Percentiles rank a stretch among this genome's conserved stretches.
Conservation (phyloP, 1,140 invertebrate genomes). For the Drosophila kanapiae region DNA sequence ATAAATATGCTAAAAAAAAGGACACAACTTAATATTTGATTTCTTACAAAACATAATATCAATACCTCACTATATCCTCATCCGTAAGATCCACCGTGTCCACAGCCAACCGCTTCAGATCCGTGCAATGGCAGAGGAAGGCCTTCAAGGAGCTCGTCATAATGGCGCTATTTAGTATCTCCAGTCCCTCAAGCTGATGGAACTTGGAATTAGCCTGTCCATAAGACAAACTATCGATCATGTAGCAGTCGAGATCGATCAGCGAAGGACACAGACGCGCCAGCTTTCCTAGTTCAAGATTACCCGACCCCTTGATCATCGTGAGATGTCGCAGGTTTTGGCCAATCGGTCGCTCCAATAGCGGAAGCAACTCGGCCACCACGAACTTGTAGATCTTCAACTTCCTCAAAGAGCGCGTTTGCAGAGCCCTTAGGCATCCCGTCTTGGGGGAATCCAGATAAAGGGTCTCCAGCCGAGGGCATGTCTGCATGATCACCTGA, state of each 20-base stretch:
- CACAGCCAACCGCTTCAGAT: slow-evolving; percentile 88
- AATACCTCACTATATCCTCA: slow-evolving; percentile 87
- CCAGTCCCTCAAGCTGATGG: slow-evolving; percentile 87
- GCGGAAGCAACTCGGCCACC: slow-evolving; percentile 87
- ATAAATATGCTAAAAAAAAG: slow-evolving; percentile 85
- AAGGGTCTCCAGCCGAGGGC: slow-evolving; percentile 87
- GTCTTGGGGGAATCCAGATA: slow-evolving; percentile 87
- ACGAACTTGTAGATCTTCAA: slow-evolving; percentile 88
- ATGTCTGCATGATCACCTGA: slow-evolving; percentile 87
- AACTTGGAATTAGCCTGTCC: slow-evolving; percentile 87
- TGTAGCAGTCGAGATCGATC: slow-evolving; percentile 87
- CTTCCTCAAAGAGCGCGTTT: slow-evolving; percentile 85
- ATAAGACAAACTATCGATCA: slow-evolving; percentile 87
- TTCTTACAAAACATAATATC: not conserved
- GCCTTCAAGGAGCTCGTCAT: slow-evolving; percentile 86
- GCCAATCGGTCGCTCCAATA: slow-evolving; percentile 87
- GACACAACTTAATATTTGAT: not conserved
- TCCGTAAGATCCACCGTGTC: slow-evolving; percentile 86
- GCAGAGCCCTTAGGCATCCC: slow-evolving; percentile 86
- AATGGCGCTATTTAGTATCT: slow-evolving; percentile 88
- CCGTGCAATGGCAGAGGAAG: slow-evolving; percentile 87
- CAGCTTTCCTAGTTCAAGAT: slow-evolving; percentile 87
- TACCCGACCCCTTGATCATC: slow-evolving; percentile 87
- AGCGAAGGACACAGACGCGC: slow-evolving; percentile 87
- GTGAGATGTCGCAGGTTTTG: slow-evolving; percentile 87